These are phyloP conservation scores for Formica selysi DNA, from an alignment of 1,140 invertebrate genomes.

Conservation along the genomic window DNA sequence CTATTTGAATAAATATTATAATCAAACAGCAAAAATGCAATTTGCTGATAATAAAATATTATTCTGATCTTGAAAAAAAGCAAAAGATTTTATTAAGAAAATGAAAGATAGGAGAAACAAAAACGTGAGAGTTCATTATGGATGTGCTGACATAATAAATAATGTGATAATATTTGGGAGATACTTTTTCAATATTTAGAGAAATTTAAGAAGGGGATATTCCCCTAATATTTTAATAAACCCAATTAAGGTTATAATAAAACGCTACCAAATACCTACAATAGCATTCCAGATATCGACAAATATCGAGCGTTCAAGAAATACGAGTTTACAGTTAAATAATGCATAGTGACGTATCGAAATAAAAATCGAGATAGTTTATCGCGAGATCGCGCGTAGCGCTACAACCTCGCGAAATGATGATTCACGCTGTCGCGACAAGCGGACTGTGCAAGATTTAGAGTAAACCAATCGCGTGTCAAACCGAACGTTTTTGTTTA, in stretches of 20 bases:
- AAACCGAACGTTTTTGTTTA: conserved; percentile 33
- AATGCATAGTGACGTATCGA: background rate
- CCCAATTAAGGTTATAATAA: conserved; percentile 26
- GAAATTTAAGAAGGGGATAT: too few relatives aligned
- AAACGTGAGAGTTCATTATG: background rate
- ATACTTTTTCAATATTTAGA: too few relatives aligned
- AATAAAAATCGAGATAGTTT: conserved; percentile 41
- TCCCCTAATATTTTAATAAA: background rate
- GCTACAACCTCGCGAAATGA: conserved; percentile 8
- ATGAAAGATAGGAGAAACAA: background rate
- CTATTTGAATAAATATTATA: conserved; percentile 5
- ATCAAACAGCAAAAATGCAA: background rate
- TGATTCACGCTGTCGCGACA: background rate
- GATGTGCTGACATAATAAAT: background rate
- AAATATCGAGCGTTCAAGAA: background rate
- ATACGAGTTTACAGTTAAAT: conserved; percentile 24
- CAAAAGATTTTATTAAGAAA: background rate
- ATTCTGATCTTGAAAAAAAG: background rate
- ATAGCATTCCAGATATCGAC: background rate
- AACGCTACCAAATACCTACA: background rate
- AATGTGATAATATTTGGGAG: background rate
- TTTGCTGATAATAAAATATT: conserved; percentile 9
- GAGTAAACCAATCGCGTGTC: conserved; percentile 18
- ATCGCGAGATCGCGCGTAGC: background rate
- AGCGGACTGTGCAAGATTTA: conserved; percentile 5